A percentile compares a stretch with the other conserved stretches of the same genome.
These are phyloP conservation scores for Danio aesculapii DNA, from an alignment of 2,797 vertebrate genomes.

Conservation along the genomic window DNA sequence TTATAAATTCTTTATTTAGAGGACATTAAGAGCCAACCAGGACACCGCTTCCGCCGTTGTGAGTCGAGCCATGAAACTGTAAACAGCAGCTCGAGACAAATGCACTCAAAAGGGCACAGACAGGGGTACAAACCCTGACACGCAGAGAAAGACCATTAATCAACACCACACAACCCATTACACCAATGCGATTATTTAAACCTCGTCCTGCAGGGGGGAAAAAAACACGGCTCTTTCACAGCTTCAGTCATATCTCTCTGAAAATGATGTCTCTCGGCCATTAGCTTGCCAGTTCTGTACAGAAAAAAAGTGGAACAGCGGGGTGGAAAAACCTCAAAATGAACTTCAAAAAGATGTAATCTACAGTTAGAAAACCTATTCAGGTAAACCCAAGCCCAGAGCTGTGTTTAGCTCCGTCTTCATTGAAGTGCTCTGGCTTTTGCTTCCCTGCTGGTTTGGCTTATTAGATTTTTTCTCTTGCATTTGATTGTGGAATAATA, in stretches of 20 bases:
- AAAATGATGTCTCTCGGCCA: slow-evolving; percentile 54
- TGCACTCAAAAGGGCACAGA: slow-evolving; percentile 77
- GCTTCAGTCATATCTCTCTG: slow-evolving; percentile 68
- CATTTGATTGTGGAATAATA: slow-evolving; percentile 17
- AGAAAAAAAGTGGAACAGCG: slow-evolving; percentile 53
- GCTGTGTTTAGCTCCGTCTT: not conserved
- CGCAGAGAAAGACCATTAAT: slow-evolving; percentile 76
- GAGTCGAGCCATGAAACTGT: slow-evolving; percentile 63
- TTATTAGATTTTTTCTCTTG: not conserved
- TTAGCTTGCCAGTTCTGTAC: slow-evolving; percentile 55
- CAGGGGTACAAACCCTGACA: slow-evolving; percentile 67
- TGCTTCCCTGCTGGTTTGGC: slow-evolving; percentile 3
- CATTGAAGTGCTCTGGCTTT: slow-evolving; percentile 14
- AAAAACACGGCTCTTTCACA: slow-evolving; percentile 61
- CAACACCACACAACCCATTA: slow-evolving; percentile 75
- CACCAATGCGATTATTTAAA: slow-evolving; percentile 68
- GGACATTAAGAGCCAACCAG: slow-evolving; percentile 15
- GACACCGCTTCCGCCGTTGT: not conserved
- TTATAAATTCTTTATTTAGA: slow-evolving; percentile 44
- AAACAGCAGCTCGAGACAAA: slow-evolving; percentile 62
- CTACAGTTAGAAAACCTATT: slow-evolving; percentile 30
- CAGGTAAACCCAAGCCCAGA: slow-evolving; percentile 14
- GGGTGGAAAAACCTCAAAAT: not conserved
- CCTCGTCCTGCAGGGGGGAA: slow-evolving; percentile 59
- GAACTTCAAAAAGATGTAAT: slow-evolving; percentile 39